phyloP scores from a whole-genome alignment of 2,888 invertebrate species.

The Luperina testacea region DNA sequence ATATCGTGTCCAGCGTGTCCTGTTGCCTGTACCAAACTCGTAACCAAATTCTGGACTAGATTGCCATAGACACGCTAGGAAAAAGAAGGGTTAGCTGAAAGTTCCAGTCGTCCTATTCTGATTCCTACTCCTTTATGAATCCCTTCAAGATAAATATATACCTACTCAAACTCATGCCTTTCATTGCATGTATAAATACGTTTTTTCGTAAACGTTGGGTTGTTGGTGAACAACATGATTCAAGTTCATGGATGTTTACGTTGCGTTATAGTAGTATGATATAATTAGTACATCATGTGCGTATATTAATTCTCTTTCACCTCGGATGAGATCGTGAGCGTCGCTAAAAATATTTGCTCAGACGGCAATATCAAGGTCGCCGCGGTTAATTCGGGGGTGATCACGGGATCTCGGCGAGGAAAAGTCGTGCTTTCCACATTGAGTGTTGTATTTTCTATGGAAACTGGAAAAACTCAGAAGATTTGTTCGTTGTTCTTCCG shows the following conservation, averaged over 20 bases:
- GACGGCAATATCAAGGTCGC: constrained; percentile 86
- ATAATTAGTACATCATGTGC: constrained; percentile 76
- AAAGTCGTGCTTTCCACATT: constrained; percentile 33
- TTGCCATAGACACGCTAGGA: background rate
- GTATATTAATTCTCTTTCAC: constrained; percentile 81
- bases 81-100: background rate
- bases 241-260: constrained; percentile 75
- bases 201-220: constrained; percentile 29
- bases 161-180: background rate
- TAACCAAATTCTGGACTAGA: background rate
- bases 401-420: constrained; percentile 59
- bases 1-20: background rate
- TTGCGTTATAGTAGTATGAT: constrained; percentile 75
- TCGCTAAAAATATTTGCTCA: constrained; percentile 86
- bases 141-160: too few relatives aligned
- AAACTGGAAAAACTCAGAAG: background rate
- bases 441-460: constrained; percentile 11
- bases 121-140: background rate
- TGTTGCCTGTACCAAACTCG: background rate
- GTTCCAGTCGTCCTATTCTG: background rate
- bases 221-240: constrained; percentile 58
- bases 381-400: constrained; percentile 70
- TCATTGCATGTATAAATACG: background rate
- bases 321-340: constrained; percentile 78
- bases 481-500: background rate